Evolutionary conservation across 2,888 invertebrate species (phyloP), one percentile per base, ranked within the genome.

Genomic region (Hypomecis atomaria): DNA sequence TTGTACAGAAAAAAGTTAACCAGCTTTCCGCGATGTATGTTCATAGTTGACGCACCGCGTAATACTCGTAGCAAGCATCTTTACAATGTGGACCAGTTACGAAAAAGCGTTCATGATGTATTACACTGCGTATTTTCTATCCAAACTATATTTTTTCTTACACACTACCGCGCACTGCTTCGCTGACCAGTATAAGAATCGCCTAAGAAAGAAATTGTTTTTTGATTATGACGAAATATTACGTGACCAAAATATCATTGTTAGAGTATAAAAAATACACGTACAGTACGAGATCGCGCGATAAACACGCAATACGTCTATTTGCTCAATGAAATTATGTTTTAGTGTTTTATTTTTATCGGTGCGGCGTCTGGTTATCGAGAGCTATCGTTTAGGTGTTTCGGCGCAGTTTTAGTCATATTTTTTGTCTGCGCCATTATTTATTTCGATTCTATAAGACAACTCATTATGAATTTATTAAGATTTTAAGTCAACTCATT

Each of bases 301-400:
- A 86, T 86, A 85, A 78, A 74, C 87, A 87, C 85, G 88, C 87
- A 74, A 87, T 82, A 75, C 60, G 57, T 72, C 81, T 83, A 85
- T 87, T 86, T 84, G 67, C 75, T 83, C 78, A 84, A 86, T 86
- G 82, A 78, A 84, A 78, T 79, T 78, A 76, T 71, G 73, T 74
- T 70, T 73, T 67, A 65, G 67, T 69, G 64, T 71, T 71, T 75
- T 65, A 52, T 52, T 65, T 72, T 73, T 77, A 76, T 73, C 66
- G 56, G 36, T 34, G 11, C 66, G 56, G 54, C 63, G 67, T 70
- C 67, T 61, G 64, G 60, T 62, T 70, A 73, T 70, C 67, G 67
- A 66, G 67, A 62, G 54, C 45, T 54, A 45, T 42, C 33, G 52
- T 60, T 49, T 45, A 50, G 40, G 47, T 56, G 11, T 53, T 38